Evolutionary conservation across 1,140 invertebrate species (phyloP).

Genomic region (Pantala flavescens): DNA sequence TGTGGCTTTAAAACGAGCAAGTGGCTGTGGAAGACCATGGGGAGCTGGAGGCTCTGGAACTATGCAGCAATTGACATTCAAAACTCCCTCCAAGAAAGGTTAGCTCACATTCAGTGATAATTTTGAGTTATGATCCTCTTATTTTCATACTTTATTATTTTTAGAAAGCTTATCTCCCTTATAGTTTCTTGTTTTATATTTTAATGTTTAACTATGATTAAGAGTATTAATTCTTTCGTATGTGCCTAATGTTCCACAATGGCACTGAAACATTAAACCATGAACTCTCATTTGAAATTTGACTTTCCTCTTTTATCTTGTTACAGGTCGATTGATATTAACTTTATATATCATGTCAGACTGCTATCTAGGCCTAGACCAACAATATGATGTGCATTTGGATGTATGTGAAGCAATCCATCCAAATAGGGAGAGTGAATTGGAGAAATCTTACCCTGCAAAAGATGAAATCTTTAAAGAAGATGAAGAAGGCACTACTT

Average conservation of each 20-base stretch:
- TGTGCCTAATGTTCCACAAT: too few relatives aligned
- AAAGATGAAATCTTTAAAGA: neutral
- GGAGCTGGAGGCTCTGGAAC: slow-evolving; percentile 27
- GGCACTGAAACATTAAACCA: too few relatives aligned
- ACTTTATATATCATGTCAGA: slow-evolving; percentile 87
- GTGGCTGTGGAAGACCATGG: slow-evolving; percentile 24
- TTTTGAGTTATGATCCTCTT: neutral
- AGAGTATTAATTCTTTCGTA: too few relatives aligned
- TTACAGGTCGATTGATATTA: slow-evolving; percentile 59
- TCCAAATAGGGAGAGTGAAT: neutral
- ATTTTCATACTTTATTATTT: slow-evolving; percentile 23
- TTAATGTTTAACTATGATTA: too few relatives aligned
- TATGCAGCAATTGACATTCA: slow-evolving; percentile 49
- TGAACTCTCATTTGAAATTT: too few relatives aligned
- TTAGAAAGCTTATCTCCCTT: too few relatives aligned
- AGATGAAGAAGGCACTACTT: neutral
- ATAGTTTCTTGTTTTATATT: too few relatives aligned
- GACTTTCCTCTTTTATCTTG: slow-evolving; percentile 22
- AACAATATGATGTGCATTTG: slow-evolving; percentile 70
- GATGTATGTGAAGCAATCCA: slow-evolving; percentile 36
- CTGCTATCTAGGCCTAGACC: slow-evolving; percentile 88
- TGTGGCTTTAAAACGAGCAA: slow-evolving; percentile 73
- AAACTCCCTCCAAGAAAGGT: slow-evolving; percentile 48
- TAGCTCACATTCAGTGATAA: slow-evolving; percentile 17
- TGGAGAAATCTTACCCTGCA: neutral